These are phyloP conservation scores for Ormyrus rosae DNA, from an alignment of 2,888 invertebrate species.

Conservation along the genomic window DNA sequence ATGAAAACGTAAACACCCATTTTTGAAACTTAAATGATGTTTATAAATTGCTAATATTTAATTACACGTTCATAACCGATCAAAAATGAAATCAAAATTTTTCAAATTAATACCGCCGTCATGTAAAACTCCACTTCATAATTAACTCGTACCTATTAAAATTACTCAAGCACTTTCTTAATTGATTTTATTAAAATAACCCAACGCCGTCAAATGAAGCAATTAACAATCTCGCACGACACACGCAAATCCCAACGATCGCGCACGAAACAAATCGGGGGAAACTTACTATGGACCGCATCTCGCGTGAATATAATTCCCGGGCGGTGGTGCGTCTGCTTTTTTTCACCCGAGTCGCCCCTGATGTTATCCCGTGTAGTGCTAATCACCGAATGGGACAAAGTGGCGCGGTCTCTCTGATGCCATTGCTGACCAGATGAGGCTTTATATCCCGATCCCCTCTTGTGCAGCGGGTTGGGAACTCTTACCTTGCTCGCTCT, in stretches of 20 bases:
- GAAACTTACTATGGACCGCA: conserved; percentile 70
- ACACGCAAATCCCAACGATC: not conserved
- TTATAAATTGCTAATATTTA: too few species aligned
- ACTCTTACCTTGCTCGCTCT: conserved; percentile 35
- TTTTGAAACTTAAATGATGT: too few species aligned
- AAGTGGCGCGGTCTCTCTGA: conserved; percentile 65
- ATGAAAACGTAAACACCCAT: too few species aligned
- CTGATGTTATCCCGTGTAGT: conserved; percentile 1
- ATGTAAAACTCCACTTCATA: not conserved
- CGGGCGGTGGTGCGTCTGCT: conserved; percentile 36
- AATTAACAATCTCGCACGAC: not conserved
- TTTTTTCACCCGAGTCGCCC: conserved; percentile 30
- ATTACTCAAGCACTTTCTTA: not conserved
- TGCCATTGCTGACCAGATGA: conserved; percentile 72
- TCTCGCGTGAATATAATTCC: conserved; percentile 59
- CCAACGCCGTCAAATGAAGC: too few species aligned
- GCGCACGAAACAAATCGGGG: not conserved
- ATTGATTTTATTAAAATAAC: not conserved
- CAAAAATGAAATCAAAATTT: too few species aligned
- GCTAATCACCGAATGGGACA: conserved; percentile 27
- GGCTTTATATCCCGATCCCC: conserved; percentile 75
- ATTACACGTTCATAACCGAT: too few species aligned
- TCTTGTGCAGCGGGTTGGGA: conserved; percentile 52
- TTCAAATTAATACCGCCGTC: too few species aligned
- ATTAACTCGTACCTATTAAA: not conserved